Evolutionary conservation across 2,797 vertebrate genomes (phyloP).

Genomic region (Coracias cyanogaster): DNA sequence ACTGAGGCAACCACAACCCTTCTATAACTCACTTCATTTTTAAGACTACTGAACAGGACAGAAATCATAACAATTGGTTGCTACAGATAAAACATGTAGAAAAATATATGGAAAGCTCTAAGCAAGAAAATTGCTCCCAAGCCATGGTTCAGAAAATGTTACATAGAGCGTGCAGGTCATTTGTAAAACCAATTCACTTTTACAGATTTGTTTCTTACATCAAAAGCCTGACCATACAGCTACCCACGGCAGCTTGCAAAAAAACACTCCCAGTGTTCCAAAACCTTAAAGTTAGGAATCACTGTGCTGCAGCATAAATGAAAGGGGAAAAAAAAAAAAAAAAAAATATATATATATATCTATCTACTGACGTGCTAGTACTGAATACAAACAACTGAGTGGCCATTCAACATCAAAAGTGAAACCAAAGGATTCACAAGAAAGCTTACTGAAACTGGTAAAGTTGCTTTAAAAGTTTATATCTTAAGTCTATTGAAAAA

Average conservation of each 20-base stretch:
- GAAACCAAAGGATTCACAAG: background rate
- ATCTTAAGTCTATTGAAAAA: background rate
- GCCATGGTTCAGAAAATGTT: background rate
- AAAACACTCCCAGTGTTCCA: background rate
- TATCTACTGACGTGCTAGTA: background rate
- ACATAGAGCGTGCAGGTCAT: background rate
- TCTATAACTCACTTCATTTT: background rate
- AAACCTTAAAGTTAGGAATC: background rate
- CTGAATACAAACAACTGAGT: background rate
- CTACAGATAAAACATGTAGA: rapidly evolving
- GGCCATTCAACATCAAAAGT: background rate
- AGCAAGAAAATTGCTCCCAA: background rate
- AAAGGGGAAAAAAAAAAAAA: background rate
- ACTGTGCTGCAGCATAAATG: background rate
- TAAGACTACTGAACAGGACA: background rate
- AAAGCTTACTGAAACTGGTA: background rate
- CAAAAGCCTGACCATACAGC: background rate
- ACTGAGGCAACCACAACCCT: background rate
- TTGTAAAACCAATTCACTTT: background rate
- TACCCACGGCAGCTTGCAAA: background rate
- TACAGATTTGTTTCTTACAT: background rate
- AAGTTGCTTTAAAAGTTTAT: background rate
- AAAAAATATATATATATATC: too few relatives aligned
- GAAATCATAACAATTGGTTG: background rate
- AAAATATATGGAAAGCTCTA: background rate